Evolutionary conservation across 2,888 invertebrate genomes (phyloP), one percentile per base, ranked within the genome.

Genomic region (Drosophila pegasa): DNA sequence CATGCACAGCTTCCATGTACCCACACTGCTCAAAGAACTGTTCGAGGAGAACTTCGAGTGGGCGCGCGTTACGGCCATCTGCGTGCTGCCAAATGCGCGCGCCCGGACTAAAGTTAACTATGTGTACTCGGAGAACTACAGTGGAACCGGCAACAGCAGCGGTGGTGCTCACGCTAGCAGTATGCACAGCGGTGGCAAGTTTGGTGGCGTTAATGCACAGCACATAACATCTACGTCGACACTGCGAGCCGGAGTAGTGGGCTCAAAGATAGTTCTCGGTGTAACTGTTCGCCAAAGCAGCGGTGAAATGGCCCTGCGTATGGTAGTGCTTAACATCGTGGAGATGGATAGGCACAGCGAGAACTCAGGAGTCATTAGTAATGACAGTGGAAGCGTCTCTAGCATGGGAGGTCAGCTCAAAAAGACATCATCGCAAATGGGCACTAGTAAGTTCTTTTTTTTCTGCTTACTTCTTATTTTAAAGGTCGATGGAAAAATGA

Each of bases 41-140:
- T 88, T 90, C 40, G 91, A 91, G 22, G 86, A 88, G 52, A 86
- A 84, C 45, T 91, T 91, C 18, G 91, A 91, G 41, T 91, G 90
- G 84, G 90, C 87, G 18, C 85, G 94, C 60, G 95, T 96, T 9
- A 95, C 96, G 80, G 95, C 95, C 14, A 95, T 96, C 94, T 96
- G 97, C 90, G 95, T 95, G 89, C 95, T 96, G 63, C 95, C 95
- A 0, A 94, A 94, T 81, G 80, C 81, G 1, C 78, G 90, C 16
- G 90, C 90, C 0, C 89, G 89, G 41, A 84, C 87, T 40, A 89
- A 90, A 66, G 81, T 89, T 2, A 90, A 87, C 59, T 81, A 84
- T n/a, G 85, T 90, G 14, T 87, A 88, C 59, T 86, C 87, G 0
- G 54, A 88, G 0, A 66, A 89, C 48, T 82, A 81, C 9, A 87